Evolutionary conservation across 1,140 invertebrate species (phyloP).

Genomic region (Drosophila mojavensis): DNA sequence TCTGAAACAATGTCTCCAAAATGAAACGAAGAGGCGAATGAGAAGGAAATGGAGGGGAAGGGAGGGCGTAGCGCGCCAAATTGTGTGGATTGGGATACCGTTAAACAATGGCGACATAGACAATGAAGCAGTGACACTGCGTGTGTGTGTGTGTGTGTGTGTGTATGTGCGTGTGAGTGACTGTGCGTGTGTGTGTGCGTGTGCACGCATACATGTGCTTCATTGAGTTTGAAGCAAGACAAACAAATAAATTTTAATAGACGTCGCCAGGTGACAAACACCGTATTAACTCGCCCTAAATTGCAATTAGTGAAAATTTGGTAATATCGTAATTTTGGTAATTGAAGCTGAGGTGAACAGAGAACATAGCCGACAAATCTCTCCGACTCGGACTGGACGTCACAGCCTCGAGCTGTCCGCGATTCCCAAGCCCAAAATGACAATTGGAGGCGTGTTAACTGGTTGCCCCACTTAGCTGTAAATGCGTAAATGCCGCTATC

Average conservation of each 20-base stretch:
- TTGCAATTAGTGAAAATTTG: slow-evolving; percentile 68
- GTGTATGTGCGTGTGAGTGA: not conserved
- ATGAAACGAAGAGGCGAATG: too few species aligned
- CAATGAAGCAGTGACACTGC: not conserved
- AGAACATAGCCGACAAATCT: not conserved
- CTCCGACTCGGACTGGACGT: too few species aligned
- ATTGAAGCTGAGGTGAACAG: slow-evolving; percentile 32
- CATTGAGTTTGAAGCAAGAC: slow-evolving; percentile 51
- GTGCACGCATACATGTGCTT: slow-evolving; percentile 4
- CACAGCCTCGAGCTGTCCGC: not conserved
- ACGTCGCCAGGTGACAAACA: slow-evolving; percentile 66
- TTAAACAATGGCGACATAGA: too few species aligned
- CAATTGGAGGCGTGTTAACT: not conserved
- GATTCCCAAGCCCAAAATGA: slow-evolving; percentile 17
- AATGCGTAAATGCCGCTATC: slow-evolving; percentile 12
- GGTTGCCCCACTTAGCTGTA: not conserved
- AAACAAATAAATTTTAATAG: slow-evolving; percentile 74
- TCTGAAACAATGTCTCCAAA: too few species aligned
- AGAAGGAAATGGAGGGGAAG: too few species aligned
- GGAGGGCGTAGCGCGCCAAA: too few species aligned
- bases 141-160: not conserved
- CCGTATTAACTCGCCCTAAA: slow-evolving; percentile 64
- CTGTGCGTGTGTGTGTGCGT: not conserved
- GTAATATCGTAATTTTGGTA: slow-evolving; percentile 43
- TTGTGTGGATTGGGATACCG: too few species aligned